Conservation (phyloP, 2,797 vertebrate species). For the Cyclopterus lumpus region DNA sequence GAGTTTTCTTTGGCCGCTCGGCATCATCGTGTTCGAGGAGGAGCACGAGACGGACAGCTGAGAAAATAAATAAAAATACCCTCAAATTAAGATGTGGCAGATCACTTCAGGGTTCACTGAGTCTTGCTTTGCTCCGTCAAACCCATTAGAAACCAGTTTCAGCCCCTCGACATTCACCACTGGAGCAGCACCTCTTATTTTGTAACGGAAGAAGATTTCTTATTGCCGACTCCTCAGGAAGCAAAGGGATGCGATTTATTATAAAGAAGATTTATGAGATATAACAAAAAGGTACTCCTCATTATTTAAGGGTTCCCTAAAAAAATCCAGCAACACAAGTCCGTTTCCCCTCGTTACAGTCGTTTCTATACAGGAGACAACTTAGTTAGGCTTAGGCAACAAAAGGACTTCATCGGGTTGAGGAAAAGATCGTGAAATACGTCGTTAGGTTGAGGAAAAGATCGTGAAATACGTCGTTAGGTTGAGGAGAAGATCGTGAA, state of each 20-base stretch:
- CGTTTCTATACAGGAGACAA: too few species aligned
- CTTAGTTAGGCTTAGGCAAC: too few species aligned
- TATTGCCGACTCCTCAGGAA: slow-evolving; percentile 11
- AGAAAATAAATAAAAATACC: slow-evolving; percentile 29
- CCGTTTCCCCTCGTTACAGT: too few species aligned
- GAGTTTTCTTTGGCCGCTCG: slow-evolving; percentile 70
- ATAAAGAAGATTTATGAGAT: slow-evolving; percentile 25
- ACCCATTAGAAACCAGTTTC: slow-evolving; percentile 14
- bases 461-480: too few species aligned
- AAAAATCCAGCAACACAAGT: too few species aligned
- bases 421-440: too few species aligned
- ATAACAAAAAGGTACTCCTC: too few species aligned
- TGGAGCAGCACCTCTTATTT: slow-evolving; percentile 29
- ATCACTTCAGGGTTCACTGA: slow-evolving; percentile 59
- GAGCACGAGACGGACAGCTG: slow-evolving; percentile 20
- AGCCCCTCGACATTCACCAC: too few species aligned
- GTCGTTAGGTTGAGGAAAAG: too few species aligned
- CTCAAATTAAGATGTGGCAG: slow-evolving; percentile 53
- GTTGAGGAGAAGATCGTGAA: too few species aligned
- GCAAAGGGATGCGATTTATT: slow-evolving; percentile 17
- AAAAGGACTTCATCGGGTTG: too few species aligned
- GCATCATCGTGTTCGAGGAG: slow-evolving; percentile 26
- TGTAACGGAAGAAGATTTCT: slow-evolving; percentile 40
- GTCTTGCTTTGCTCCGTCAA: slow-evolving; percentile 29
- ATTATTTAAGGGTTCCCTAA: too few species aligned